These are phyloP conservation scores for Zaprionus lachaisei DNA, from an alignment of 1,140 invertebrate genomes.

Conservation along the genomic window DNA sequence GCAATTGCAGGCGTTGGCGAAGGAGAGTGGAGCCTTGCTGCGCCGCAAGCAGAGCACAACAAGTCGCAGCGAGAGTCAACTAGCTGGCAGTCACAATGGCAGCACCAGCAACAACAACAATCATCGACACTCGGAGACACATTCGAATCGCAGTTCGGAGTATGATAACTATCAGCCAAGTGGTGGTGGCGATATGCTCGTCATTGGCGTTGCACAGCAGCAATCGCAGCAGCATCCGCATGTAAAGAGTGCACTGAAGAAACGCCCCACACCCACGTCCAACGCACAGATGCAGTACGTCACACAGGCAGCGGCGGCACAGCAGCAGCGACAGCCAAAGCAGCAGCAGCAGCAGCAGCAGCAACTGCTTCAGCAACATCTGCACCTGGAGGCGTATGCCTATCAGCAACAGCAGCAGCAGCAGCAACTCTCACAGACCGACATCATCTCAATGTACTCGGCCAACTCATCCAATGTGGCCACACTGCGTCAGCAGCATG, in stretches of 20 bases:
- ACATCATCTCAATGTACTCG: slow-evolving; percentile 77
- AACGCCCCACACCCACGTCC: slow-evolving; percentile 66
- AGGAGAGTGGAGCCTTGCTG: slow-evolving; percentile 56
- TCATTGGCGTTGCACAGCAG: slow-evolving; percentile 72
- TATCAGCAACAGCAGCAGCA: slow-evolving; percentile 44
- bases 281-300: slow-evolving; percentile 61
- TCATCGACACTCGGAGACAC: slow-evolving; percentile 73
- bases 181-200: slow-evolving; percentile 62
- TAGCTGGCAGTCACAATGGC: slow-evolving; percentile 25
- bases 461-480: slow-evolving; percentile 81
- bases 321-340: slow-evolving; percentile 46
- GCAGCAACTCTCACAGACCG: slow-evolving; percentile 54
- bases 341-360: slow-evolving; percentile 44
- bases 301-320: slow-evolving; percentile 23
- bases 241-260: slow-evolving; percentile 73
- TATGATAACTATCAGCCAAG: slow-evolving; percentile 77
- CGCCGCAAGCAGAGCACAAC: slow-evolving; percentile 67
- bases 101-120: slow-evolving; percentile 56
- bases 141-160: slow-evolving; percentile 79
- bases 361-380: slow-evolving; percentile 48
- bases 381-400: slow-evolving; percentile 28
- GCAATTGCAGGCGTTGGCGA: slow-evolving; percentile 52
- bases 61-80: slow-evolving; percentile 56
- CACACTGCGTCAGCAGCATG: slow-evolving; percentile 71
- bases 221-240: slow-evolving; percentile 66